Percentiles rank a stretch among this genome's conserved stretches.
Conservation (phyloP, 2,113 vertebrate genomes). For the Chamaea fasciata region DNA sequence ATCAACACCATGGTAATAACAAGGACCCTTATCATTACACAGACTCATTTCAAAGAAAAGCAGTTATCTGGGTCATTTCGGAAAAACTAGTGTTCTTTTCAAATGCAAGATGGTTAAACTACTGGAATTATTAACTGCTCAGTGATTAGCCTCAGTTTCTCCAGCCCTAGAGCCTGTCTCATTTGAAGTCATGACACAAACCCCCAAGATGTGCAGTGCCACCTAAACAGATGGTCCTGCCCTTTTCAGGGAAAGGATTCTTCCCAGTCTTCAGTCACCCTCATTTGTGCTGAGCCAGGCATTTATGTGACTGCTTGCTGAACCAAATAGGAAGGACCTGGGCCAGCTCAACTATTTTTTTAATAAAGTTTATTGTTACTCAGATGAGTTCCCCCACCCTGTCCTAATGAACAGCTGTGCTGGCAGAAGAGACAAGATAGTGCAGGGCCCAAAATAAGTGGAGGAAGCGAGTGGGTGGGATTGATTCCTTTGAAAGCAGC, state of each 20-base stretch:
- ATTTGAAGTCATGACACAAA: not conserved
- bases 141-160: not conserved
- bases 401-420: not conserved
- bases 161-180: not conserved
- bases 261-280: not conserved
- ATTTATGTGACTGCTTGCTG: not conserved
- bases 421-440: not conserved
- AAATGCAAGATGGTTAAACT: not conserved
- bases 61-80: not conserved
- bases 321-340: not conserved
- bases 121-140: not conserved
- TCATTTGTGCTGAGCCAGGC: not conserved
- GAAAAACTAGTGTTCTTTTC: not conserved
- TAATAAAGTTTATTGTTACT: not conserved
- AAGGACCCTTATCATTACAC: not conserved
- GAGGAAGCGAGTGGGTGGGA: constrained; percentile 2
- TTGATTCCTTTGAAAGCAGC: not conserved
- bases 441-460: not conserved
- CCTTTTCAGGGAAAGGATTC: not conserved
- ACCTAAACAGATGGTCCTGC: not conserved
- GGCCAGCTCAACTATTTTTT: not conserved
- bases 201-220: not conserved
- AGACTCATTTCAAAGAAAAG: not conserved
- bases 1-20: not conserved
- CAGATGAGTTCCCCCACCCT: constrained; percentile 35